Evolutionary conservation across 1,140 invertebrate species (phyloP), one percentile per base, ranked within the genome.

Genomic region (Drosophila parvula): DNA sequence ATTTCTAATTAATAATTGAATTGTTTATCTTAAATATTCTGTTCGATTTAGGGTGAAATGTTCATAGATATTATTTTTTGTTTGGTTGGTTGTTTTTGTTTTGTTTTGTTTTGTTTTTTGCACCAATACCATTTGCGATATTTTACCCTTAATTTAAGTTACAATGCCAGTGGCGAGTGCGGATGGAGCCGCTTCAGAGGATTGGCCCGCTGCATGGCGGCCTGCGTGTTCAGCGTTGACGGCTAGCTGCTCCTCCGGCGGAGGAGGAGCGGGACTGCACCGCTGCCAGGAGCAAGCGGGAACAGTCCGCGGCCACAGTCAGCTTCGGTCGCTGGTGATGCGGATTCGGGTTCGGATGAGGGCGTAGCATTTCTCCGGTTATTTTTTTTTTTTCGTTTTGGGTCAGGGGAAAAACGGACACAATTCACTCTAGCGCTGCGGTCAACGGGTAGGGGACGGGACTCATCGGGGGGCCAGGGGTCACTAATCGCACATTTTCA

Each of bases 91-190:
- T 69, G n/a, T n/a, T 36, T 45, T 75, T 68, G 30, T 30, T 62
- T 38, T 22, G 22, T 22, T 22, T 22, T 22, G 1, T 61, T 65
- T 61, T 44, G 40, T 74, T 77, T 61, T 79, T 82, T 89, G 79
- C 90, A 91, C 90, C 90, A 91, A 91, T 91, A 91, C 90, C 81
- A 84, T 91, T 89, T 91, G 79, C 90, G 90, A 91, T 91, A 91
- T 91, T 91, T 91, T 91, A 91, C 90, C 90, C 90, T 91, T 91
- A 91, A 85, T 84, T 89, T 79, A 84, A 91, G 88, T 85, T 90
- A 91, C 84, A 91, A 68, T 62, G 78, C 85, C 75, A 86, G 68
- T 67, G 82, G 85, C 81, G 73, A 64, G 67, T 65, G 77, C 76
- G 76, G 55, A 65, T 78, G 67, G 65, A 61, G 71, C 80, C 45